phyloP scores from a whole-genome alignment of 2,113 vertebrate species.

The Castor canadensis region DNA sequence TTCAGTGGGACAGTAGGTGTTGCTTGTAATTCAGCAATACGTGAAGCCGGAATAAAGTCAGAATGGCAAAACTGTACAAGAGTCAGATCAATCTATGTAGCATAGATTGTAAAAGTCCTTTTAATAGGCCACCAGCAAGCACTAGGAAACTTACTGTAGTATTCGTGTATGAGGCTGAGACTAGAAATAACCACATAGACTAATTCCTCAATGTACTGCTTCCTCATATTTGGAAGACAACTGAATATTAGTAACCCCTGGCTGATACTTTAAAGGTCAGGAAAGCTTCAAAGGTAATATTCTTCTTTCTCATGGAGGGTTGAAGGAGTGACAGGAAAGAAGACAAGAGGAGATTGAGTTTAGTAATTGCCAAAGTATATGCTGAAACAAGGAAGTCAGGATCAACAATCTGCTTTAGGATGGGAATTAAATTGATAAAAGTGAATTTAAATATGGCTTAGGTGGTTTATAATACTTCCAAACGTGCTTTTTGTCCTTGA shows the following conservation, averaged over 20 bases:
- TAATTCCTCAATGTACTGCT: not conserved
- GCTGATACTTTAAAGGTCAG: not conserved
- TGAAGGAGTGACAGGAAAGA: not conserved
- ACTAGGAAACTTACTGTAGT: not conserved
- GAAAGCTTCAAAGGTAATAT: not conserved
- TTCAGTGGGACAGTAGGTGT: not conserved
- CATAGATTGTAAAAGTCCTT: not conserved
- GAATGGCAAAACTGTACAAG: not conserved
- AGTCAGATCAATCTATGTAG: not conserved
- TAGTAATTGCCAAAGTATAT: not conserved
- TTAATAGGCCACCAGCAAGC: not conserved
- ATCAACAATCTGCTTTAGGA: not conserved
- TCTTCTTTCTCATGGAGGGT: not conserved
- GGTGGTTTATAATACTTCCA: not conserved
- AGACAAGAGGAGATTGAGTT: not conserved
- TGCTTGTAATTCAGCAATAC: not conserved
- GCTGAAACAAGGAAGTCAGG: not conserved
- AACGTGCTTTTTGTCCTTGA: not conserved
- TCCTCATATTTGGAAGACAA: not conserved
- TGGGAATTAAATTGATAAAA: not conserved
- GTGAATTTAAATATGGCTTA: not conserved
- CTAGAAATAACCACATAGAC: not conserved
- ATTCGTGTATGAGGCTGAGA: not conserved
- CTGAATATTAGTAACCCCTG: not conserved
- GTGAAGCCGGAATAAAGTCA: not conserved